phyloP scores from a whole-genome alignment of 2,888 invertebrate genomes.

The Aspidapion aeneum region DNA sequence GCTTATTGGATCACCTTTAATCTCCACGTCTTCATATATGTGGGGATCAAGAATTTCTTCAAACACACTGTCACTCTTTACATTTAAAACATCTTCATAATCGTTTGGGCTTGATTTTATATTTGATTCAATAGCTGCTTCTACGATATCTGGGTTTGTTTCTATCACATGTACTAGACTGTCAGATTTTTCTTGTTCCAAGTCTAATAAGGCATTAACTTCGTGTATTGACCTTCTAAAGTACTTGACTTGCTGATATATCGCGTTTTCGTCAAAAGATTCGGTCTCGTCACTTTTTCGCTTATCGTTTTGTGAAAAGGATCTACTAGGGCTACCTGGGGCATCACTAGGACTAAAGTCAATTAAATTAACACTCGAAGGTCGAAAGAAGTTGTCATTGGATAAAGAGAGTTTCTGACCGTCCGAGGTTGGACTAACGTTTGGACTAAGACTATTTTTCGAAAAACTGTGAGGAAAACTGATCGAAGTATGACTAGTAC shows the following conservation, averaged over 20 bases:
- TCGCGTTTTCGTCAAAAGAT: constrained; percentile 46
- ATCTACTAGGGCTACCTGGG: constrained; percentile 22
- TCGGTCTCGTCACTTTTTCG: constrained; percentile 44
- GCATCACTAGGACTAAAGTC: constrained; percentile 38
- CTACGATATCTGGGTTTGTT: constrained; percentile 3
- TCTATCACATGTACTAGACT: neutral
- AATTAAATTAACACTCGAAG: constrained; percentile 38
- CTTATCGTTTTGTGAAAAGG: constrained; percentile 37
- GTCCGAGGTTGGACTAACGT: constrained; percentile 41
- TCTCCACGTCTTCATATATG: constrained; percentile 7
- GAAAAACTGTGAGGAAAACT: constrained; percentile 42
- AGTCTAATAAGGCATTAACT: constrained; percentile 59
- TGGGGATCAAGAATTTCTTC: neutral
- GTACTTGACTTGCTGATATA: constrained; percentile 75
- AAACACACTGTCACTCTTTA: constrained; percentile 3
- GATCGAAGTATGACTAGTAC: constrained; percentile 48
- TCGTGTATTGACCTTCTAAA: constrained; percentile 71
- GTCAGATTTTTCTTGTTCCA: constrained; percentile 30
- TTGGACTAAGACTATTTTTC: constrained; percentile 40
- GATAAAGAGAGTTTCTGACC: constrained; percentile 28
- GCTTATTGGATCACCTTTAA: neutral
- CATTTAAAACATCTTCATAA: constrained; percentile 11
- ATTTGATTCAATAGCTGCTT: constrained; percentile 1
- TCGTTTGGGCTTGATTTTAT: neutral
- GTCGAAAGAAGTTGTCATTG: constrained; percentile 24